Conservation (phyloP, 2,797 vertebrate genomes). For the Enteromius paludinosus region DNA sequence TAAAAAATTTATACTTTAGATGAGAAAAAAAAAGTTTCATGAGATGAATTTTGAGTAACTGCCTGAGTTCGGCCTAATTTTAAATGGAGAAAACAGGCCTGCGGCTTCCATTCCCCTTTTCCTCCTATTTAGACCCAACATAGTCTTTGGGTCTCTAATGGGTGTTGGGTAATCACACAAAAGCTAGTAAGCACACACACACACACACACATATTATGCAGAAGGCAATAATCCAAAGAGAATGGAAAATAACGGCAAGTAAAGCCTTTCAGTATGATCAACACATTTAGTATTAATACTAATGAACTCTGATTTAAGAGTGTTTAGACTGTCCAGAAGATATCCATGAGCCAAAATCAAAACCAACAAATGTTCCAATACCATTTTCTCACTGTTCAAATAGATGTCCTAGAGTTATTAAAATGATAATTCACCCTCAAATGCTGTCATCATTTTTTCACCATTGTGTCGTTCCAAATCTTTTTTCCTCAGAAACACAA, state of each 20-base stretch:
- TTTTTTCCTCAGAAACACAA: not conserved
- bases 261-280: slow-evolving; percentile 5
- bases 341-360: slow-evolving; percentile 24
- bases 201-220: not conserved
- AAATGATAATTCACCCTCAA: slow-evolving; percentile 7
- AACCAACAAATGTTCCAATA: not conserved
- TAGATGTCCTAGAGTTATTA: not conserved
- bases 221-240: slow-evolving; percentile 33
- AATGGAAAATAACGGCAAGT: slow-evolving; percentile 37
- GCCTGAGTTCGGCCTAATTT: slow-evolving; percentile 69
- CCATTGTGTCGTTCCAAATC: not conserved
- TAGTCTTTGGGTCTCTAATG: slow-evolving; percentile 61
- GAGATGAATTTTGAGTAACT: slow-evolving; percentile 72
- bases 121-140: slow-evolving; percentile 68
- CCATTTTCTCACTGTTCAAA: not conserved
- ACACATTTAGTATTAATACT: not conserved
- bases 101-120: slow-evolving; percentile 75
- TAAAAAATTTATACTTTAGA: slow-evolving; percentile 76
- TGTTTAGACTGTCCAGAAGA: slow-evolving; percentile 21
- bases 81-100: slow-evolving; percentile 79
- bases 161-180: slow-evolving; percentile 51
- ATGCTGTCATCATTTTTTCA: not conserved
- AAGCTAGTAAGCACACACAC: slow-evolving; percentile 16
- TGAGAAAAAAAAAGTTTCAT: slow-evolving; percentile 66
- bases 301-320: slow-evolving; percentile 6